Evolutionary conservation across 2,113 vertebrate genomes (phyloP).

Genomic region (Scomber japonicus): DNA sequence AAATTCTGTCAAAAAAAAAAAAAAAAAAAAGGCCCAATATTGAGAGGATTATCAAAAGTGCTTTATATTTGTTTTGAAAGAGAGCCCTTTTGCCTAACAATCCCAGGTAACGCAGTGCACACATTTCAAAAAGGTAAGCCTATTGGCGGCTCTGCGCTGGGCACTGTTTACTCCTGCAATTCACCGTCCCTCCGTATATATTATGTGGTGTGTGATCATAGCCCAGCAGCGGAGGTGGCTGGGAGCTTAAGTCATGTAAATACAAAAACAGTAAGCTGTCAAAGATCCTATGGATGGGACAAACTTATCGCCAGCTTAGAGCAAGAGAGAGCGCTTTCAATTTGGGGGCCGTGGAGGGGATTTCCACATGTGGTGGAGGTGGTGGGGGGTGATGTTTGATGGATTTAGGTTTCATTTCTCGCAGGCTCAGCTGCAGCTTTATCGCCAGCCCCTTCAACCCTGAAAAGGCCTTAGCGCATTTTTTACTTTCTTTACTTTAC

Average conservation of each 20-base stretch:
- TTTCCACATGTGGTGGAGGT: slow-evolving; percentile 38
- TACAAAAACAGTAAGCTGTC: slow-evolving; percentile 74
- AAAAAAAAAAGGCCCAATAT: slow-evolving; percentile 8
- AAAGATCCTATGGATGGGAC: slow-evolving; percentile 67
- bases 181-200: slow-evolving; percentile 47
- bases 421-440: slow-evolving; percentile 70
- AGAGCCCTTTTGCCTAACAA: slow-evolving; percentile 56
- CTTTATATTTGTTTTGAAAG: slow-evolving; percentile 68
- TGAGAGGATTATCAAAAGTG: slow-evolving; percentile 70
- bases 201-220: slow-evolving; percentile 58
- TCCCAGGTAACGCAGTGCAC: slow-evolving; percentile 64
- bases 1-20: slow-evolving; percentile 49
- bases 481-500: slow-evolving; percentile 60
- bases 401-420: slow-evolving; percentile 74
- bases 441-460: slow-evolving; percentile 58
- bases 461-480: slow-evolving; percentile 46
- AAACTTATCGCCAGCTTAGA: slow-evolving; percentile 81
- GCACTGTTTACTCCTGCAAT: slow-evolving; percentile 53
- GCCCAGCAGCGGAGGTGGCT: slow-evolving; percentile 51
- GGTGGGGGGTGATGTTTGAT: slow-evolving; percentile 56
- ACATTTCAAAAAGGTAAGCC: slow-evolving; percentile 72
- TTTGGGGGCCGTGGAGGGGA: slow-evolving; percentile 40
- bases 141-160: slow-evolving; percentile 38
- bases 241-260: slow-evolving; percentile 76
- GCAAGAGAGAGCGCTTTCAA: slow-evolving; percentile 69